phyloP scores from a whole-genome alignment of 2,888 invertebrate genomes.

The Melieria picta region DNA sequence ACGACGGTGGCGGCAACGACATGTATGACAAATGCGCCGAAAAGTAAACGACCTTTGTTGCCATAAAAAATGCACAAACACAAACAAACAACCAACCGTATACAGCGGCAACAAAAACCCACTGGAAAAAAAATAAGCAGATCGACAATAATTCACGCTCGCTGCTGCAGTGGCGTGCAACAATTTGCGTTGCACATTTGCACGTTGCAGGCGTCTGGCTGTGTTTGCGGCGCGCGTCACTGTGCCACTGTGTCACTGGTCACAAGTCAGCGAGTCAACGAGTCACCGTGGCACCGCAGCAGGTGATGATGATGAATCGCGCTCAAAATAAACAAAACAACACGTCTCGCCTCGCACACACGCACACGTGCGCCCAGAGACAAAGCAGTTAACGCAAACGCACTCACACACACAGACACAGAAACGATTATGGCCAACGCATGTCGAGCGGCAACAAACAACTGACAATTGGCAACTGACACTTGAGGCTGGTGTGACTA shows the following conservation, averaged over 20 bases:
- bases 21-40: constrained; percentile 49
- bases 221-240: constrained; percentile 29
- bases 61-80: constrained; percentile 52
- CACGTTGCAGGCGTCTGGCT: constrained; percentile 12
- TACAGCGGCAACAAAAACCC: constrained; percentile 41
- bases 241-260: constrained; percentile 43
- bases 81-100: constrained; percentile 11
- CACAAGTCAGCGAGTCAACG: constrained; percentile 32
- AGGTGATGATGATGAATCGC: not conserved
- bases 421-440: constrained; percentile 24
- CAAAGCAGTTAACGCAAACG: no score
- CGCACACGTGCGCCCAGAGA: no score
- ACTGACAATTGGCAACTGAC: constrained; percentile 2
- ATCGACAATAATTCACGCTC: constrained; percentile 38
- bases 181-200: constrained; percentile 41
- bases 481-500: constrained; percentile 10
- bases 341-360: constrained; percentile 16
- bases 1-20: constrained; percentile 7
- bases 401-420: not conserved
- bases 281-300: not conserved
- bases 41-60: constrained; percentile 64
- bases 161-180: constrained; percentile 47
- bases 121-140: constrained; percentile 40
- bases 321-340: constrained; percentile 6
- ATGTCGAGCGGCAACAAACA: not conserved